These are phyloP conservation scores for Passer domesticus DNA, from an alignment of 2,113 vertebrate species.

Conservation along the genomic window DNA sequence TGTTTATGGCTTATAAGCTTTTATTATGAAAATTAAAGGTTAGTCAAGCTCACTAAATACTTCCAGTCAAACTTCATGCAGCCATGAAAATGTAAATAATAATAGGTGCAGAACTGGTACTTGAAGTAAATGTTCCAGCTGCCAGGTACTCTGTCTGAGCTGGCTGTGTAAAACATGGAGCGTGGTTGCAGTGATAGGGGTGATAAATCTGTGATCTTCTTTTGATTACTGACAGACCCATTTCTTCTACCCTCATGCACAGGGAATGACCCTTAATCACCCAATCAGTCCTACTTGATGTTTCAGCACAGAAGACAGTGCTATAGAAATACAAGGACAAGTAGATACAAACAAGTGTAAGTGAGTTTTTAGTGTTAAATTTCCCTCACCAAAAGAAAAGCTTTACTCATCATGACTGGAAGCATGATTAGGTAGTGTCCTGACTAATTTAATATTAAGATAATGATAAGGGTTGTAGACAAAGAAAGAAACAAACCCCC, in stretches of 20 bases:
- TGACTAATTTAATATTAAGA: background rate
- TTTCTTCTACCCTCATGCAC: background rate
- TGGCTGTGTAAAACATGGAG: background rate
- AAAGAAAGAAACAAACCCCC: background rate
- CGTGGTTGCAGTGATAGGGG: background rate
- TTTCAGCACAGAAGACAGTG: background rate
- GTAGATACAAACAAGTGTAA: background rate
- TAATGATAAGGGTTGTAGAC: background rate
- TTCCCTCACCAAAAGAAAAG: background rate
- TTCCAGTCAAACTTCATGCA: background rate
- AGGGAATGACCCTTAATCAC: background rate
- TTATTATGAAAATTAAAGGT: slow-evolving; percentile 16
- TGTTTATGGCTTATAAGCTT: slow-evolving; percentile 16
- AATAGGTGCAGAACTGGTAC: background rate
- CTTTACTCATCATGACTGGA: background rate
- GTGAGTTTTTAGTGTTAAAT: background rate
- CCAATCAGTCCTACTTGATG: background rate
- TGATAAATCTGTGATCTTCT: background rate
- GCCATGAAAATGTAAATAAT: slow-evolving; percentile 3
- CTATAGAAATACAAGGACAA: slow-evolving; percentile 10
- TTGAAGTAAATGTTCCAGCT: slow-evolving; percentile 19
- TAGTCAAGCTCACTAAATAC: slow-evolving; percentile 22
- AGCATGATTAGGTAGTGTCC: background rate
- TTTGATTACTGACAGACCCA: background rate
- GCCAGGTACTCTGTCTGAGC: background rate